Evolutionary conservation across 1,140 invertebrate genomes (phyloP), one percentile per base, ranked within the genome.

Genomic region (Drosophila orena): DNA sequence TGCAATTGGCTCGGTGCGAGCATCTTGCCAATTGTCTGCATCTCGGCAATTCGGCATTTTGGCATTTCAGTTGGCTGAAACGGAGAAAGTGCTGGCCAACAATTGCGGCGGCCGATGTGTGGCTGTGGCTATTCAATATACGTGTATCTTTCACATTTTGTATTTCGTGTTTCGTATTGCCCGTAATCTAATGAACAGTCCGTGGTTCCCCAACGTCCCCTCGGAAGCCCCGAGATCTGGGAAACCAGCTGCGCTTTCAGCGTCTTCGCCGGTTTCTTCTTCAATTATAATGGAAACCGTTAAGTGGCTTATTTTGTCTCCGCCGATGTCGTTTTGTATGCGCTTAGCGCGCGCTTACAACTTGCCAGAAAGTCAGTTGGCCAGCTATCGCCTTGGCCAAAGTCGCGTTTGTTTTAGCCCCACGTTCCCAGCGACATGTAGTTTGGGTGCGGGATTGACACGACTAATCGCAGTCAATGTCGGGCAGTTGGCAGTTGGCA

Each of bases 241-340:
- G 43, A 57, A 47, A 52, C 57, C 12, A 61, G 30, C 75, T 53
- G 55, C 47, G 57, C 70, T 75, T 75, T 75, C 70, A 56, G 50
- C 46, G 53, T 53, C 64, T 61, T 75, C 40, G 54, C 53, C 50
- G 37, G 69, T 58, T 64, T 71, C 83, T 66, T 79, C 53, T 86
- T 81, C 81, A 86, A 86, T 86, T 88, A 77, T 88, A 86, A 86
- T 89, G 76, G 78, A 79, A 62, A 89, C 83, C 83, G 83, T 86
- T 86, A 86, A 86, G 79, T 86, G 83, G 83, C 83, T 86, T 86
- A 86, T 88, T 83, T 88, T 89, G 79, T 83, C 60, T 30, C 22
- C 65, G 43, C 4, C 79, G 66, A 59, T 74, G 77, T 77, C 76
- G 61, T 46, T 77, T 77, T 76, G 62, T 77, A 60, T 77, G 62